Conservation (phyloP, 2,888 invertebrate species). For the Campaea margaritaria region DNA sequence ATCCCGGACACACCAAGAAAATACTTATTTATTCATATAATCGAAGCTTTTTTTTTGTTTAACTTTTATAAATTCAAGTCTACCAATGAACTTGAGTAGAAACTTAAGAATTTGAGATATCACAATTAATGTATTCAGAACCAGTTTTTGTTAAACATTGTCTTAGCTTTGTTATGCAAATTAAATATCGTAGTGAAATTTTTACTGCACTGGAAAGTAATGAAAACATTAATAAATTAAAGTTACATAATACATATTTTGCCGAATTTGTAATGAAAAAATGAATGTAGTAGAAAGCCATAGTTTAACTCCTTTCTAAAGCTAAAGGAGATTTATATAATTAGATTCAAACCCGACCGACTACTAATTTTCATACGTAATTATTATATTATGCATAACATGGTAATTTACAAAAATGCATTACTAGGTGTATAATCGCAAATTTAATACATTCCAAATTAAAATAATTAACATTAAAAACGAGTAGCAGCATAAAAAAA, state of each 20-base stretch:
- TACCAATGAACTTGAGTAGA: slow-evolving; percentile 20
- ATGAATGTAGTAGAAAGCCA: slow-evolving; percentile 26
- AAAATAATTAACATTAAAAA: neutral
- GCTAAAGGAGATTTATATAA: neutral
- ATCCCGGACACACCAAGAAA: too few species aligned
- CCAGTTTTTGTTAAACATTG: slow-evolving; percentile 22
- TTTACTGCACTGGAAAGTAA: slow-evolving; percentile 14
- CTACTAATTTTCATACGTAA: too few species aligned
- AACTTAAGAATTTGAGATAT: slow-evolving; percentile 13
- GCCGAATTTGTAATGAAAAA: slow-evolving; percentile 10
- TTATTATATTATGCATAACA: too few species aligned
- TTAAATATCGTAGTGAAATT: slow-evolving; percentile 27
- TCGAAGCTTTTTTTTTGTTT: too few species aligned
- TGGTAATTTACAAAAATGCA: too few species aligned
- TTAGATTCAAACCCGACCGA: neutral
- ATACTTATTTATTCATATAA: too few species aligned
- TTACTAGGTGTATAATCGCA: too few species aligned
- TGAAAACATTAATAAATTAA: slow-evolving; percentile 31
- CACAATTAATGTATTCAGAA: slow-evolving; percentile 16
- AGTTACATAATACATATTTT: slow-evolving; percentile 18
- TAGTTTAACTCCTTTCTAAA: slow-evolving; percentile 27
- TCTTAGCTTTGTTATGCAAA: slow-evolving; percentile 39
- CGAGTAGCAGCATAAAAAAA: neutral
- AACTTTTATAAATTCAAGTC: neutral
- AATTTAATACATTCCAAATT: neutral